Base-by-base conservation (phyloP, 2,888 invertebrate species). In the Netelia inedita region DNA sequence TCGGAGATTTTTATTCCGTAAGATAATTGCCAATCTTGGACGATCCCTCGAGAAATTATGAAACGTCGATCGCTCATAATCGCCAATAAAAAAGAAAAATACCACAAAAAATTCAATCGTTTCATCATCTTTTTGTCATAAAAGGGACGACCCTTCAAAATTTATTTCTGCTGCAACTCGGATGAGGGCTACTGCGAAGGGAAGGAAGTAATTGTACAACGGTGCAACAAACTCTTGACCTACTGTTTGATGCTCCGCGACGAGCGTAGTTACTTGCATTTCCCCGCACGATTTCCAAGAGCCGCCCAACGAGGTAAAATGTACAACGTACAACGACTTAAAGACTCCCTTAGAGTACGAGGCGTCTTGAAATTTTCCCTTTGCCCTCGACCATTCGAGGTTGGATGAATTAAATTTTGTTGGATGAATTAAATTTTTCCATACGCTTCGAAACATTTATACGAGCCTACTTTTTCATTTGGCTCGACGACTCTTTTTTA, bases 11-110 rank as follows among this genome's bases (percentile, higher is more conserved):
- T 86, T 87, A 86, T 88, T 82, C 83, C 82, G 68, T 89, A 88
- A 90, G 90, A 89, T 86, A 88, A 91, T 91, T 89, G 88, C 85
- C 89, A 89, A 88, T 89, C 82, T 86, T 73, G 66, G 71, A 65
- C 66, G 71, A 76, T 82, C 82, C 75, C 85, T 81, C 41, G 83
- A 82, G 81, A 73, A 73, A 68, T 73, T 69, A 68, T 14, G n/a
- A 55, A 28, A 10, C 8, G 10, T 10, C 21, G 21, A 50, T 0
- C 8, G 3, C 16, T 69, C 46, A 23, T 28, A 5, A 63, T 35
- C 43, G 10, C 3, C 43, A 61, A 14, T 55, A 35, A 43, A 41
- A 35, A n/a, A n/a, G 23, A 50, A 35, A 53, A 61, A 61, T 14
- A 50, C 6, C 0, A 16, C 66, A 9, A 28, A 72, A 11, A 50